Base-by-base conservation (phyloP, 1,140 invertebrate species). In the Drosophila lacertosa region DNA sequence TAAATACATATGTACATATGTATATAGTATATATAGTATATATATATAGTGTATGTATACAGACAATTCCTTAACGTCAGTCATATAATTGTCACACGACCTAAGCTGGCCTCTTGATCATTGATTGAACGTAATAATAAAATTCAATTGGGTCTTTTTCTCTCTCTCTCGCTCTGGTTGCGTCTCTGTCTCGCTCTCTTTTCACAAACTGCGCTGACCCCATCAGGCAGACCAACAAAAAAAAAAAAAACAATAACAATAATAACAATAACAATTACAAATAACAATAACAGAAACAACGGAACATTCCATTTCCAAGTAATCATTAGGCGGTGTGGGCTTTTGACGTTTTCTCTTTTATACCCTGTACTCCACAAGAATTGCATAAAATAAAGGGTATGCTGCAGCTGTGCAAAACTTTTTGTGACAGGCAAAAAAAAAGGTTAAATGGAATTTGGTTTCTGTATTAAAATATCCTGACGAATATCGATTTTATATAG, bases 101-200 rank as follows among this genome's bases (percentile, higher is more conserved):
- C 86, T 79, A 89, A 86, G 64, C 75, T 88, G 86, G 71, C 86
- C 81, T 70, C 75, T 79, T 75, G 86, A 86, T 89, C 88, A 89
- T 89, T 89, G 86, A 89, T 89, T 89, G 86, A 89, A 74, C 75
- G 86, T 86, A 89, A 90, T 89, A 89, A 89, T 76, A 77, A 89
- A 89, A 89, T 90, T 90, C 88, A 90, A 90, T 90, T 90, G 74
- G 74, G 47, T 44, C 55, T 84, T 39, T 47, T 7, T 9, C 26
- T 13, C 42, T 50, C 55, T 51, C 13, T 59, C 20, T 24, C 13
- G n/a, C 20, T 15, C 15, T 20, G n/a, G 15, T 7, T 29, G 26
- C 7, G 26, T 29, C 26, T 29, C 26, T 29, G 1, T 29, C 15
- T 11, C 10, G 24, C 51, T 54, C 37, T 32, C 11, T 55, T 39